phyloP scores from a whole-genome alignment of 2,888 invertebrate species.

The Polylopha cassiicola region DNA sequence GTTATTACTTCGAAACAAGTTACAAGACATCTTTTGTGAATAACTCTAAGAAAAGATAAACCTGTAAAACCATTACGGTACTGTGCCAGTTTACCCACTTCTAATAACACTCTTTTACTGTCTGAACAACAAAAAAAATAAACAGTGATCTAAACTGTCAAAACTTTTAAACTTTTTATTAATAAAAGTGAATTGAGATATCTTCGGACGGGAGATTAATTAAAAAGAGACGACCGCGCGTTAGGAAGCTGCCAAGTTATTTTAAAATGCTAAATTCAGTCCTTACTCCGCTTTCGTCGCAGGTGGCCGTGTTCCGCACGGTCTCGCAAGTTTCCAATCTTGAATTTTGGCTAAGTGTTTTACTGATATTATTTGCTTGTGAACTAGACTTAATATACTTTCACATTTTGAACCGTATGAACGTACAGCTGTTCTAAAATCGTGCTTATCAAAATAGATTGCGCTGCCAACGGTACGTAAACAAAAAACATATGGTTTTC shows the following conservation, averaged over 20 bases:
- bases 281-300: conserved; percentile 49
- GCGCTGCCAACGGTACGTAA: conserved; percentile 6
- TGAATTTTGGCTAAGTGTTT: conserved; percentile 66
- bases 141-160: not conserved
- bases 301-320: conserved; percentile 45
- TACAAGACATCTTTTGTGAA: no score
- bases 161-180: not conserved
- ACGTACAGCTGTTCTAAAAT: conserved; percentile 25
- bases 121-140: no score
- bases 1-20: no score
- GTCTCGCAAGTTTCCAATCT: conserved; percentile 54
- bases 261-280: conserved; percentile 54
- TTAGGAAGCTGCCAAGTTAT: conserved; percentile 13
- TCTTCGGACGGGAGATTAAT: conserved; percentile 3
- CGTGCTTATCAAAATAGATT: not conserved
- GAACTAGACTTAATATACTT: conserved; percentile 71
- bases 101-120: no score
- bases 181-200: not conserved
- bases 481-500: no score
- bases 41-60: no score
- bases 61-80: no score
- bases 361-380: conserved; percentile 64
- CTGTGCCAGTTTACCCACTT: no score
- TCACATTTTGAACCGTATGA: conserved; percentile 43
- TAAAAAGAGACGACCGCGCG: conserved; percentile 17